Conservation (phyloP, 2,888 invertebrate genomes). For the Eustalomyia histrio region DNA sequence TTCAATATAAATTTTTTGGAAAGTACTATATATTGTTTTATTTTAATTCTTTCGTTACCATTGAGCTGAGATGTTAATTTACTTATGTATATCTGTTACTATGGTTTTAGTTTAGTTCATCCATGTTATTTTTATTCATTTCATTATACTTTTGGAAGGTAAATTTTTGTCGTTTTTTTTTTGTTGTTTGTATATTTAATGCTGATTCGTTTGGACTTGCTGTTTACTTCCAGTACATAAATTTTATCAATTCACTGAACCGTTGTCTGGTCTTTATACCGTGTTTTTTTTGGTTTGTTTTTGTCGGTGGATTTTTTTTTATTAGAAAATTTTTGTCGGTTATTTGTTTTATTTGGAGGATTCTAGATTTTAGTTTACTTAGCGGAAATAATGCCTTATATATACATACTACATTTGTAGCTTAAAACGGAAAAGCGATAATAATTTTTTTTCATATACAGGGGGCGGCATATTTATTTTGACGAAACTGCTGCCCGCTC, state of each 20-base stretch:
- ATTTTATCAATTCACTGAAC: constrained; percentile 69
- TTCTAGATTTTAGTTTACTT: constrained; percentile 50
- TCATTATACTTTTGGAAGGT: constrained; percentile 35
- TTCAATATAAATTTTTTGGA: constrained; percentile 40
- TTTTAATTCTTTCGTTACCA: constrained; percentile 18
- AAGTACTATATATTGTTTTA: constrained; percentile 33
- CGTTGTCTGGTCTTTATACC: constrained; percentile 55
- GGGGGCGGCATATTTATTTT: too few relatives aligned
- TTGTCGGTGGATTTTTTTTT: constrained; percentile 44
- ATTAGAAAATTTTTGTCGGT: constrained; percentile 30
- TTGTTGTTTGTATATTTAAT: constrained; percentile 47
- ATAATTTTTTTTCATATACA: too few relatives aligned
- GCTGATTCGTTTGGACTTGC: constrained; percentile 63
- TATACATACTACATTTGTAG: constrained; percentile 14
- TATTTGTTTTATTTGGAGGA: constrained; percentile 8
- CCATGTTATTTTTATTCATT: constrained; percentile 12
- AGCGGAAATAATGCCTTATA: constrained; percentile 43
- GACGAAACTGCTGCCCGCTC: too few relatives aligned
- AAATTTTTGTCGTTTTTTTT: constrained; percentile 41
- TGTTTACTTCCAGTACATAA: constrained; percentile 70
- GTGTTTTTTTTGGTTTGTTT: constrained; percentile 31
- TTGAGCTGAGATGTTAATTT: constrained; percentile 61
- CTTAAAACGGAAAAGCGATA: background rate
- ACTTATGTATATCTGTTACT: constrained; percentile 22
- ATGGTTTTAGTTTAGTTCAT: background rate